Evolutionary conservation across 2,888 invertebrate genomes (phyloP).

Genomic region (Bimastos eiseni): DNA sequence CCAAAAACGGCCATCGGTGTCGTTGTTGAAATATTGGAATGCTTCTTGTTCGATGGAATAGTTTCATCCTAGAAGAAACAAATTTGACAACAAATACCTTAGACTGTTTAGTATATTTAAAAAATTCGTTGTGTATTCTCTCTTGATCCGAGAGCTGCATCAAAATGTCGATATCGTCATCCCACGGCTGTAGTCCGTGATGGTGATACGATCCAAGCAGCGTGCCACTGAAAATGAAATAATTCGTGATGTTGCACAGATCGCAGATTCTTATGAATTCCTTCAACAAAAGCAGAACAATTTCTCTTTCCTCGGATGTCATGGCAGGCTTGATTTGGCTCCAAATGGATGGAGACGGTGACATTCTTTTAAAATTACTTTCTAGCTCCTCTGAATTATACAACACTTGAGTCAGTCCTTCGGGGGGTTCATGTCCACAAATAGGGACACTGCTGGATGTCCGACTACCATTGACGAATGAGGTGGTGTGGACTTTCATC

Average conservation of each 20-base stretch:
- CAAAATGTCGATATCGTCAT: slow-evolving; percentile 31
- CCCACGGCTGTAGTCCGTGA: slow-evolving; percentile 23
- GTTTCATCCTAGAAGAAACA: neutral
- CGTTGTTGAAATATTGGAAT: neutral
- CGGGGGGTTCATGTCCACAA: neutral
- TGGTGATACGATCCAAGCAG: slow-evolving; percentile 26
- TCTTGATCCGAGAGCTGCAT: neutral
- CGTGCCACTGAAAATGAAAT: slow-evolving; percentile 24
- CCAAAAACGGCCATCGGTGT: slow-evolving; percentile 51
- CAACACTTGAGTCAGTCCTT: neutral
- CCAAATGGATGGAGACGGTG: neutral
- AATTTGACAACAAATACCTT: neutral
- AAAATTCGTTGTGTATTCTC: neutral
- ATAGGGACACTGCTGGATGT: neutral
- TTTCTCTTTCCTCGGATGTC: neutral
- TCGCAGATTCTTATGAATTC: neutral
- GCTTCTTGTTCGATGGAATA: neutral
- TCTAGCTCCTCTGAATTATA: neutral
- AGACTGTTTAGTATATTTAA: neutral
- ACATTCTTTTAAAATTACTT: neutral
- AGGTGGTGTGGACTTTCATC: neutral
- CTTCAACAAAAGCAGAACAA: neutral
- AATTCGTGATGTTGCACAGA: slow-evolving; percentile 1
- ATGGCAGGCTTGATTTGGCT: neutral
- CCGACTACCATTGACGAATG: neutral